These are phyloP conservation scores for Brienomyrus brachyistius DNA, from an alignment of 2,113 vertebrate genomes.

Conservation along the genomic window DNA sequence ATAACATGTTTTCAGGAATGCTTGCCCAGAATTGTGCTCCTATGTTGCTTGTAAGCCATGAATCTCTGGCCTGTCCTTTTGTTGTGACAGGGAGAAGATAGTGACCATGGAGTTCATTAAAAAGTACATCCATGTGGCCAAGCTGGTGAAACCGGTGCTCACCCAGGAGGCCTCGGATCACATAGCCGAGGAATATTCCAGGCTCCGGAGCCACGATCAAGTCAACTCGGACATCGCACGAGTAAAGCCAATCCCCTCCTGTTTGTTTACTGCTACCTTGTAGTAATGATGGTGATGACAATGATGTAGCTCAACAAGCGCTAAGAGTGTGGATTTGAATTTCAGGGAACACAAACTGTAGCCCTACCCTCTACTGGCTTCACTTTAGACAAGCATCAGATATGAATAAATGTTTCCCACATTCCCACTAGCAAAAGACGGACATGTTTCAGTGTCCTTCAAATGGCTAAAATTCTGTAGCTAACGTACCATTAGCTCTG, in stretches of 20 bases:
- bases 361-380: neutral
- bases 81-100: slow-evolving; percentile 40
- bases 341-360: neutral
- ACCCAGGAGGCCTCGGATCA: slow-evolving; percentile 46
- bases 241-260: slow-evolving; percentile 23
- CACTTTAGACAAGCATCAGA: neutral
- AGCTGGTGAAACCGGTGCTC: slow-evolving; percentile 45
- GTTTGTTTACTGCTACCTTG: neutral
- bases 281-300: neutral
- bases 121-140: slow-evolving; percentile 54
- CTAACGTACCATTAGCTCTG: neutral
- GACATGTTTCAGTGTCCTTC: neutral
- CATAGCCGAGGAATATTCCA: slow-evolving; percentile 50
- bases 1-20: neutral
- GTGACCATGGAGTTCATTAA: slow-evolving; percentile 52
- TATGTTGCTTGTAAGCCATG: neutral
- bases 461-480: neutral
- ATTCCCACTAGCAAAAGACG: neutral
- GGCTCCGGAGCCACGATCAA: slow-evolving; percentile 48
- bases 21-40: neutral
- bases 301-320: neutral
- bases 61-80: neutral
- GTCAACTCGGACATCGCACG: slow-evolving; percentile 42
- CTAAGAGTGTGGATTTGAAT: neutral
- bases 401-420: neutral